These are phyloP conservation scores for Penelope pileata DNA, from an alignment of 2,113 vertebrate genomes.

Conservation along the genomic window DNA sequence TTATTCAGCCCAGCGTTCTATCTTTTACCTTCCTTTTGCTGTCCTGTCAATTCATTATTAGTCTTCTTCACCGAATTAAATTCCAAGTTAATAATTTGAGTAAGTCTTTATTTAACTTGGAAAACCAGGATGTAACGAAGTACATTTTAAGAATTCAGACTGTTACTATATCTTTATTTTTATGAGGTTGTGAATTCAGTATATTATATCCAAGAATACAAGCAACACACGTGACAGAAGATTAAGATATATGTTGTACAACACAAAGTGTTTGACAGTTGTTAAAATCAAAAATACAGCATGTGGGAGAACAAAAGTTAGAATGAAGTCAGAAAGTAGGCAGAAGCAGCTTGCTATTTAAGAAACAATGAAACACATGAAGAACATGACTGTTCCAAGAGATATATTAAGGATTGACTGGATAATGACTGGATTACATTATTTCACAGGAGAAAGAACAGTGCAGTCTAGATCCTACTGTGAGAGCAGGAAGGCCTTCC, in stretches of 20 bases:
- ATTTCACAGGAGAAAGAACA: not conserved
- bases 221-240: not conserved
- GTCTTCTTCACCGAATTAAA: not conserved
- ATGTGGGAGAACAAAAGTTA: not conserved
- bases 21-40: not conserved
- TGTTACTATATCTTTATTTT: not conserved
- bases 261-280: not conserved
- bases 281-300: not conserved
- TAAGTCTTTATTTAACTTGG: not conserved
- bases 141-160: not conserved
- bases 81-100: not conserved
- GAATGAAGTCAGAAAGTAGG: not conserved
- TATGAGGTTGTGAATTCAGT: not conserved
- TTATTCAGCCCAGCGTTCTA: not conserved
- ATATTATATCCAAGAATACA: not conserved
- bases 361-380: not conserved
- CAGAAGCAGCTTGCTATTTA: not conserved
- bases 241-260: not conserved
- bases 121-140: not conserved
- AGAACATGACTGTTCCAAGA: not conserved
- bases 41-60: not conserved
- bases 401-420: not conserved
- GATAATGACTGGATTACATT: not conserved
- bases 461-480: not conserved
- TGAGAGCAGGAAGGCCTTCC: not conserved